Percentiles rank a stretch among this genome's conserved stretches.
These are phyloP conservation scores for Drosophila repleta DNA, from an alignment of 1,140 invertebrate species.

Conservation along the genomic window DNA sequence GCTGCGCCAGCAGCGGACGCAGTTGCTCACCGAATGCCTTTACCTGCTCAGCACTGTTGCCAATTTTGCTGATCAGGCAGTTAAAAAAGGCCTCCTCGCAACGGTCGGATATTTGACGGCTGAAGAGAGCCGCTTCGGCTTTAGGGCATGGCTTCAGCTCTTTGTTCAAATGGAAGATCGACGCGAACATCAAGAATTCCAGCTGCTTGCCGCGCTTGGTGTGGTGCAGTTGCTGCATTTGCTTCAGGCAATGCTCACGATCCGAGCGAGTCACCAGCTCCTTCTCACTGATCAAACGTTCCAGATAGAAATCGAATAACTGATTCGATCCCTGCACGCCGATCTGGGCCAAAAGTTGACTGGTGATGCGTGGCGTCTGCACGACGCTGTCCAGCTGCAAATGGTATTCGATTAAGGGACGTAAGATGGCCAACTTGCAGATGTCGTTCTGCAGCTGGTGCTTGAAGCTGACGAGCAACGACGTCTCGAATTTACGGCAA, in stretches of 20 bases:
- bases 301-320: slow-evolving; percentile 42
- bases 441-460: slow-evolving; percentile 27
- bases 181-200: slow-evolving; percentile 14
- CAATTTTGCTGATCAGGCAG: slow-evolving; percentile 26
- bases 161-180: slow-evolving; percentile 38
- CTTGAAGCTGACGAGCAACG: slow-evolving; percentile 35
- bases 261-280: not conserved
- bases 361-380: slow-evolving; percentile 29
- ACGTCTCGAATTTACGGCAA: slow-evolving; percentile 40
- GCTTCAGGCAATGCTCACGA: slow-evolving; percentile 37
- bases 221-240: slow-evolving; percentile 50
- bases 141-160: not conserved
- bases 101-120: slow-evolving; percentile 29
- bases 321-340: not conserved
- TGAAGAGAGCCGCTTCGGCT: slow-evolving; percentile 40
- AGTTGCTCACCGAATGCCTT: not conserved
- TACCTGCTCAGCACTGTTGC: slow-evolving; percentile 2
- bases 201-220: slow-evolving; percentile 22
- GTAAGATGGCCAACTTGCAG: slow-evolving; percentile 38
- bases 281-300: not conserved
- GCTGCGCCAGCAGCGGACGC: slow-evolving; percentile 4
- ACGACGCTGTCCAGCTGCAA: slow-evolving; percentile 31
- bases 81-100: slow-evolving; percentile 54
- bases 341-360: too few relatives aligned
- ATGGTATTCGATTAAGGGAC: slow-evolving; percentile 18